phyloP scores from a whole-genome alignment of 2,888 invertebrate genomes.

The Dexiosoma caninum region DNA sequence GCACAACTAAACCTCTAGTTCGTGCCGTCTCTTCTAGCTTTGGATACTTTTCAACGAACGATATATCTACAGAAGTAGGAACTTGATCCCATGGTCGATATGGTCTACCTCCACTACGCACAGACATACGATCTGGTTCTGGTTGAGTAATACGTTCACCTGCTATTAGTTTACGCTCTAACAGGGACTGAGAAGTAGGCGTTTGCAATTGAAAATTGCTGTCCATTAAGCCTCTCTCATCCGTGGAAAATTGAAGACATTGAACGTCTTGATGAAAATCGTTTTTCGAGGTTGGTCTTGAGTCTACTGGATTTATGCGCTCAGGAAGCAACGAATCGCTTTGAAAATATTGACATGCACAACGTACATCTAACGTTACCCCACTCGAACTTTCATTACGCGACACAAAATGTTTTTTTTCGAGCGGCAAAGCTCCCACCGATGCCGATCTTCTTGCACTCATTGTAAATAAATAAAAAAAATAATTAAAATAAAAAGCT shows the following conservation, averaged over 20 bases:
- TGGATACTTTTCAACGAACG: slow-evolving; percentile 73
- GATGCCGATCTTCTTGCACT: slow-evolving; percentile 82
- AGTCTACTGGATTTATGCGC: slow-evolving; percentile 83
- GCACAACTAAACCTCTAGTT: slow-evolving; percentile 73
- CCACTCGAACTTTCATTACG: slow-evolving; percentile 85
- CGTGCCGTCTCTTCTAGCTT: slow-evolving; percentile 73
- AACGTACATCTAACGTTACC: slow-evolving; percentile 88
- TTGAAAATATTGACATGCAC: slow-evolving; percentile 91
- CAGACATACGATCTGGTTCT: slow-evolving; percentile 68
- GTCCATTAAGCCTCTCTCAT: background rate
- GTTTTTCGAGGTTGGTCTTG: slow-evolving; percentile 82
- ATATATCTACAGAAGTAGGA: slow-evolving; percentile 69
- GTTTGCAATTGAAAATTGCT: slow-evolving; percentile 8
- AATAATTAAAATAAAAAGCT: slow-evolving; percentile 27
- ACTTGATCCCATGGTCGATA: slow-evolving; percentile 63
- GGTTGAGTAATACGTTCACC: slow-evolving; percentile 52
- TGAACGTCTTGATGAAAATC: slow-evolving; percentile 76
- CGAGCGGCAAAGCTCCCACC: slow-evolving; percentile 82
- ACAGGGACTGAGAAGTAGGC: slow-evolving; percentile 7
- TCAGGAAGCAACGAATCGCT: slow-evolving; percentile 88
- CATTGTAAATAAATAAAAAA: slow-evolving; percentile 65
- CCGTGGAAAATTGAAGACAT: slow-evolving; percentile 10
- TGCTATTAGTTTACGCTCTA: slow-evolving; percentile 43
- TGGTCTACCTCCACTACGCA: slow-evolving; percentile 68
- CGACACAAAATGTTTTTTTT: slow-evolving; percentile 83